These are phyloP conservation scores for Diglossa cyanea DNA, from an alignment of 2,797 vertebrate genomes.

Conservation along the genomic window DNA sequence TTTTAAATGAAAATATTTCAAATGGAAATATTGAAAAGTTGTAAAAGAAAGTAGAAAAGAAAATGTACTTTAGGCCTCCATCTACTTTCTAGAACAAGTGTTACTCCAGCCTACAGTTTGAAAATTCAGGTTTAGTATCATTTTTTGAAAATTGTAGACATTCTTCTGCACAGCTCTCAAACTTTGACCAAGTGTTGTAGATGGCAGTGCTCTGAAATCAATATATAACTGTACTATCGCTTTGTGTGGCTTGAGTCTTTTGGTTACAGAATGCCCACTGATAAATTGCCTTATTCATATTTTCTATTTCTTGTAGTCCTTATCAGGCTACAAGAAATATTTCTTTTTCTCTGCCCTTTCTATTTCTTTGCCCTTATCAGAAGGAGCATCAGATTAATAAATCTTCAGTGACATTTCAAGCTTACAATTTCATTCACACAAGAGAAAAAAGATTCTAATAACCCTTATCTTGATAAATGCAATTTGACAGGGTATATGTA, in stretches of 20 bases:
- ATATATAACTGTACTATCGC: not conserved
- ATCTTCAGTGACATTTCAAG: conserved; percentile 69
- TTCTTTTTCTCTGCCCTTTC: conserved; percentile 29
- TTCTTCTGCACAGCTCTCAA: not conserved
- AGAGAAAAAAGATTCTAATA: conserved; percentile 66
- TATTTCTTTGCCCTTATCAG: conserved; percentile 64
- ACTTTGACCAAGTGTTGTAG: not conserved
- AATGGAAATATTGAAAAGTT: not conserved
- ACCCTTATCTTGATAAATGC: conserved; percentile 61
- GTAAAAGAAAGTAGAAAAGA: not conserved
- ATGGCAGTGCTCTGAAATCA: not conserved
- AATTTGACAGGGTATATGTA: conserved; percentile 48
- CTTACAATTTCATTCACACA: conserved; percentile 65
- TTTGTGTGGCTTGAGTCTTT: not conserved
- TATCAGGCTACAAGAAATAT: conserved; percentile 30
- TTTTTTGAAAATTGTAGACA: not conserved
- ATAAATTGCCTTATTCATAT: conserved; percentile 50
- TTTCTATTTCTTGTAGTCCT: conserved; percentile 27
- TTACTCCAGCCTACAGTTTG: not conserved
- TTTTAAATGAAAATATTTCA: not conserved
- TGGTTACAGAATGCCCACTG: not conserved
- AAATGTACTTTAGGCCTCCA: not conserved
- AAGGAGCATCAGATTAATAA: conserved; percentile 64
- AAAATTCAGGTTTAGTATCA: not conserved
- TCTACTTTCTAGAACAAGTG: not conserved